These are phyloP conservation scores for Gortyna flavago DNA, from an alignment of 2,888 invertebrate genomes.

Conservation along the genomic window DNA sequence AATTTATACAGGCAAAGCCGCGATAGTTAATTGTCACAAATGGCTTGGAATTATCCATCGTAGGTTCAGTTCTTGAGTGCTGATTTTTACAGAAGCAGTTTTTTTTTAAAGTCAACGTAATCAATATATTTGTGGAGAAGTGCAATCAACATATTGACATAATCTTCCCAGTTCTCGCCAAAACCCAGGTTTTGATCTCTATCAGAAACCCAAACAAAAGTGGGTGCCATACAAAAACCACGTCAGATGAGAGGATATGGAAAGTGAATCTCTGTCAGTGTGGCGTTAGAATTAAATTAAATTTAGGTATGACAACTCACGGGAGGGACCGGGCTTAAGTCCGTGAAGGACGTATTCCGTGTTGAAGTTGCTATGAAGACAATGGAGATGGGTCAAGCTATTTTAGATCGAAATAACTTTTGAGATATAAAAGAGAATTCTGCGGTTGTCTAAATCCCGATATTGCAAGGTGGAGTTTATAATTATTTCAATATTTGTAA, in stretches of 20 bases:
- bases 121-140: too few species aligned
- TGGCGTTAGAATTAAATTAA: constrained; percentile 74
- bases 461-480: background rate
- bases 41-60: too few species aligned
- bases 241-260: constrained; percentile 45
- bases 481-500: background rate
- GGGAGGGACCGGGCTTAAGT: constrained; percentile 70
- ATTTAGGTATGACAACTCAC: constrained; percentile 75
- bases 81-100: too few species aligned
- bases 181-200: too few species aligned
- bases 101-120: too few species aligned
- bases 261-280: constrained; percentile 71
- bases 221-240: constrained; percentile 18
- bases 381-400: background rate
- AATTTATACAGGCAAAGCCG: too few species aligned
- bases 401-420: background rate
- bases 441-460: background rate
- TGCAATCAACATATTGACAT: too few species aligned
- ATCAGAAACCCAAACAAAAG: constrained; percentile 10
- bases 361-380: constrained; percentile 16
- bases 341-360: constrained; percentile 69
- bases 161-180: too few species aligned
- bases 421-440: background rate
- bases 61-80: too few species aligned
- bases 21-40: too few species aligned